Evolutionary conservation across 2,797 vertebrate species (phyloP).

Genomic region (Chelon labrosus): DNA sequence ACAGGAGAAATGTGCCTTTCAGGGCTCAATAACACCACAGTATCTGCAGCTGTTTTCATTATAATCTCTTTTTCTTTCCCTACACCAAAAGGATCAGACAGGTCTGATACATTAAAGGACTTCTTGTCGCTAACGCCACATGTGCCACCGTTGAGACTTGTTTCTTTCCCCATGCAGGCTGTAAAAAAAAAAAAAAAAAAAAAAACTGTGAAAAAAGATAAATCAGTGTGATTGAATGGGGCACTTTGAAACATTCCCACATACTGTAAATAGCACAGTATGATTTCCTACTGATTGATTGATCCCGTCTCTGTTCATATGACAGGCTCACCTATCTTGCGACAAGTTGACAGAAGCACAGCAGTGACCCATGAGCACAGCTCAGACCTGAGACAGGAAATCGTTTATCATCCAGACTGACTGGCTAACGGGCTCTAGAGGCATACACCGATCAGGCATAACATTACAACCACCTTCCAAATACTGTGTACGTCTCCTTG

Average conservation of each 20-base stretch:
- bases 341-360: conserved; percentile 49
- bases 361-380: conserved; percentile 60
- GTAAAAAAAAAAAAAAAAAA: too few relatives aligned
- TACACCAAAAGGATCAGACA: conserved; percentile 1
- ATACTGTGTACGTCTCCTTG: too few relatives aligned
- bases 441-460: too few relatives aligned
- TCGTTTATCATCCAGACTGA: conserved; percentile 64
- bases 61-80: not conserved
- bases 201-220: conserved; percentile 24
- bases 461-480: too few relatives aligned
- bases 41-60: conserved; percentile 46
- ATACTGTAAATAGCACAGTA: not conserved
- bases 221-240: conserved; percentile 39
- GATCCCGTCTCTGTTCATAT: conserved; percentile 46
- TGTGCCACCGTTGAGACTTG: not conserved
- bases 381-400: conserved; percentile 63
- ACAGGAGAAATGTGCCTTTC: conserved; percentile 19
- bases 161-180: too few relatives aligned
- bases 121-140: conserved; percentile 13
- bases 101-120: conserved; percentile 4
- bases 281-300: conserved; percentile 52
- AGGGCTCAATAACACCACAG: conserved; percentile 27
- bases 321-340: conserved; percentile 38
- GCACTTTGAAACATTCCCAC: conserved; percentile 11
- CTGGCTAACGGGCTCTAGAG: conserved; percentile 11